Conservation (phyloP, 2,113 vertebrate genomes). For the Eurystomus gularis region DNA sequence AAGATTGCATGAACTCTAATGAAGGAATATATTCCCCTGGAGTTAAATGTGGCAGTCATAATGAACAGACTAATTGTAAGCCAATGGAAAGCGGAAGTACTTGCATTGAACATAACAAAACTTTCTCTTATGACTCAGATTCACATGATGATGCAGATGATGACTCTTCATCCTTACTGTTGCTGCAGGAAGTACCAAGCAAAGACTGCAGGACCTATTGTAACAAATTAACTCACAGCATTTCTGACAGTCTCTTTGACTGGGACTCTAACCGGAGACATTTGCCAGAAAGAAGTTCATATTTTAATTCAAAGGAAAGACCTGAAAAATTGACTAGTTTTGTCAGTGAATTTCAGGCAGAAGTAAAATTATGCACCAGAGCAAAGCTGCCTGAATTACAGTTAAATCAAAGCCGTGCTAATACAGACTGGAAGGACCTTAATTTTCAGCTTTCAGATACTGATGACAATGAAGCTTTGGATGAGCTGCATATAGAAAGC, state of each 20-base stretch:
- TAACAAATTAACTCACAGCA: conserved; percentile 81
- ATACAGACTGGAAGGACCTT: conserved; percentile 40
- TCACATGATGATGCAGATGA: conserved; percentile 80
- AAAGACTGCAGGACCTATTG: conserved; percentile 76
- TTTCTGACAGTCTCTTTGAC: conserved; percentile 88
- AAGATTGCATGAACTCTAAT: conserved; percentile 95
- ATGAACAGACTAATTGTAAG: conserved; percentile 62
- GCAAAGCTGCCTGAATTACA: conserved; percentile 61
- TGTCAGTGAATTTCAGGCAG: conserved; percentile 76
- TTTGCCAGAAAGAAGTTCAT: conserved; percentile 60
- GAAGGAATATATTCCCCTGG: conserved; percentile 95
- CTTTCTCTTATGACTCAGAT: conserved; percentile 83
- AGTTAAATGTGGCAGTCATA: conserved; percentile 79
- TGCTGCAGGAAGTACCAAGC: conserved; percentile 71
- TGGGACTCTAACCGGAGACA: conserved; percentile 75
- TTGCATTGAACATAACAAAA: conserved; percentile 56
- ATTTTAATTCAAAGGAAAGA: conserved; percentile 78
- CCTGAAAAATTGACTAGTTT: conserved; percentile 83
- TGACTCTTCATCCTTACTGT: conserved; percentile 71
- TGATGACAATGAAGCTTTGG: conserved; percentile 77
- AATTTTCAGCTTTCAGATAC: conserved; percentile 80
- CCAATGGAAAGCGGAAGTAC: conserved; percentile 26
- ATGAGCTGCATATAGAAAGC: conserved; percentile 80
- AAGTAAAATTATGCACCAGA: conserved; percentile 67
- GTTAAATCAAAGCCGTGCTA: conserved; percentile 61